These are phyloP conservation scores for Andrena marginata DNA, from an alignment of 2,888 invertebrate species.

Conservation along the genomic window DNA sequence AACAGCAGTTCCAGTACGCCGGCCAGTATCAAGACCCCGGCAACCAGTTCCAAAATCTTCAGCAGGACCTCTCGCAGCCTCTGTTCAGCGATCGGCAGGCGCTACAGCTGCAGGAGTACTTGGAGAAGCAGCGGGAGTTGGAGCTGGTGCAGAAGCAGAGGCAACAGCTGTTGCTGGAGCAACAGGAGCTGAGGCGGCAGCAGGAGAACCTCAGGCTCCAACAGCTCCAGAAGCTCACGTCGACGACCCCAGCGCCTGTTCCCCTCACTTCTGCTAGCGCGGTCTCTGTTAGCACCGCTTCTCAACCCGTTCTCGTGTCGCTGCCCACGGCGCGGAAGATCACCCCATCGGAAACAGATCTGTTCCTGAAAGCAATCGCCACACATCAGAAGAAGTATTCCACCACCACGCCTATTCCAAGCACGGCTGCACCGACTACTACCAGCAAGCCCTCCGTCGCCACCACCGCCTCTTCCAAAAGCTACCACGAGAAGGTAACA, in stretches of 20 bases:
- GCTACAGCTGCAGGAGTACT: slow-evolving; percentile 87
- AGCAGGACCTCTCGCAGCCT: slow-evolving; percentile 83
- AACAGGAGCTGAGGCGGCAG: slow-evolving; percentile 92
- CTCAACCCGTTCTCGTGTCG: slow-evolving; percentile 73
- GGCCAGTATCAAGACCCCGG: slow-evolving; percentile 75
- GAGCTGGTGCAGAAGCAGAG: slow-evolving; percentile 89
- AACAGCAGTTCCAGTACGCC: slow-evolving; percentile 73
- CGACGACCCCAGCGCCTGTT: slow-evolving; percentile 73
- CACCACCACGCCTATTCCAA: slow-evolving; percentile 61
- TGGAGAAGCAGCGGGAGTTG: slow-evolving; percentile 88
- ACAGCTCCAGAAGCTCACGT: slow-evolving; percentile 88
- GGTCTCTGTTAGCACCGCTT: slow-evolving; percentile 77
- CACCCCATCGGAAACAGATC: slow-evolving; percentile 81
- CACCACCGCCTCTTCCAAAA: background rate
- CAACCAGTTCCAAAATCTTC: slow-evolving; percentile 82
- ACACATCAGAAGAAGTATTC: slow-evolving; percentile 82
- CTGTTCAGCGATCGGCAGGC: slow-evolving; percentile 86
- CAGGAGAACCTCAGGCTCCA: slow-evolving; percentile 91
- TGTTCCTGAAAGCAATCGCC: slow-evolving; percentile 82
- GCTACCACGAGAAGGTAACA: slow-evolving; percentile 10
- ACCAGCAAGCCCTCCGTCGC: slow-evolving; percentile 52
- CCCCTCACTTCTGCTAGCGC: slow-evolving; percentile 48
- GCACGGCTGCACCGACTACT: slow-evolving; percentile 28
- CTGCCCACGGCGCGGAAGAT: slow-evolving; percentile 80
- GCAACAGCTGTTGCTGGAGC: slow-evolving; percentile 92